Percentiles rank a stretch among this genome's conserved stretches.
Conservation (phyloP, 2,888 invertebrate species). For the Pseudanteris insignis region DNA sequence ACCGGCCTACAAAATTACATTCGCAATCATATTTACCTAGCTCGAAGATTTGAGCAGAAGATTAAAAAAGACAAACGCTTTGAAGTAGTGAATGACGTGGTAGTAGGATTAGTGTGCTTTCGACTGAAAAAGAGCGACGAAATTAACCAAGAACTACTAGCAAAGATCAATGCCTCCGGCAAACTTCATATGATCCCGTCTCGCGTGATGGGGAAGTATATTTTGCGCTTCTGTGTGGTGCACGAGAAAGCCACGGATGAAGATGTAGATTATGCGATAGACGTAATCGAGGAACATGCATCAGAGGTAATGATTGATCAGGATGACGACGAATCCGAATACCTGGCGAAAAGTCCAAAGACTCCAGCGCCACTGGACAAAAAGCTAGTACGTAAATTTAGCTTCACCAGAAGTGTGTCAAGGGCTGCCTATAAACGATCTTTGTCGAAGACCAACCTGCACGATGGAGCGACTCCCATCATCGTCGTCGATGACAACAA, state of each 20-base stretch:
- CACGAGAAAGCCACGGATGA: slow-evolving; percentile 79
- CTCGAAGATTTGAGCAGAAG: slow-evolving; percentile 77
- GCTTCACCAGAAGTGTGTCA: slow-evolving; percentile 71
- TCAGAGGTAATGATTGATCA: slow-evolving; percentile 69
- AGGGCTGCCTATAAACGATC: slow-evolving; percentile 69
- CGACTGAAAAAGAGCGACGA: slow-evolving; percentile 76
- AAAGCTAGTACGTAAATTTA: slow-evolving; percentile 69
- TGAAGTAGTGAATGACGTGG: slow-evolving; percentile 80
- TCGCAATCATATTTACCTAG: slow-evolving; percentile 80
- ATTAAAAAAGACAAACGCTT: slow-evolving; percentile 78
- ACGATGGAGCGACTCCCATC: slow-evolving; percentile 70
- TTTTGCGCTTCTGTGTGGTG: slow-evolving; percentile 83
- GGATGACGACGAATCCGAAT: slow-evolving; percentile 64
- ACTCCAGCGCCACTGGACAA: slow-evolving; percentile 68
- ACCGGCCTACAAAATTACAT: slow-evolving; percentile 85
- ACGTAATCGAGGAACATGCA: slow-evolving; percentile 72
- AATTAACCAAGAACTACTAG: slow-evolving; percentile 79
- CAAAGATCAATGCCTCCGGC: slow-evolving; percentile 83
- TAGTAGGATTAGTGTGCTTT: slow-evolving; percentile 82
- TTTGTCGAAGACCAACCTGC: slow-evolving; percentile 67
- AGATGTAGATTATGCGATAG: slow-evolving; percentile 77
- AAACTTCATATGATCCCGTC: slow-evolving; percentile 88
- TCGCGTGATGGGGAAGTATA: slow-evolving; percentile 78
- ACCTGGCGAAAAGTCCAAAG: slow-evolving; percentile 61
- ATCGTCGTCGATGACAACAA: slow-evolving; percentile 67